A percentile compares a stretch with the other conserved stretches of the same genome.
Conservation (phyloP, 2,113 vertebrate species). For the Hassar affinis region DNA sequence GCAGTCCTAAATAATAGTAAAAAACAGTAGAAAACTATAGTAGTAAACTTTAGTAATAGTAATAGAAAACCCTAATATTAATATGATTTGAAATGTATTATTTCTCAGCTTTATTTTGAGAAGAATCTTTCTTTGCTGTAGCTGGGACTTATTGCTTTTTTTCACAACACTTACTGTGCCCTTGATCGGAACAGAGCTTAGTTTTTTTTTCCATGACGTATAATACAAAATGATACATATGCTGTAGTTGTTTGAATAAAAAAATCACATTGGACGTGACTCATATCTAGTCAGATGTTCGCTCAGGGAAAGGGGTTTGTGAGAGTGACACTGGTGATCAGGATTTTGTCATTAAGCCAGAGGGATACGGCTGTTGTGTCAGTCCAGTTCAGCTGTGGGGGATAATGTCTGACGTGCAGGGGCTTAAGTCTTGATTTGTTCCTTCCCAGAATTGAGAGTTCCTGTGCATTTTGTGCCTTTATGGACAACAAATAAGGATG, state of each 20-base stretch:
- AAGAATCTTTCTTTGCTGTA: neutral
- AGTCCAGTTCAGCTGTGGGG: slow-evolving; percentile 17
- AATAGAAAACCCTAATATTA: neutral
- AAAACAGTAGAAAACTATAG: neutral
- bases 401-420: slow-evolving; percentile 3
- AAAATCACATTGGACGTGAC: neutral
- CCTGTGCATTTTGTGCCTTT: neutral
- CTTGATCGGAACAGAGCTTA: neutral
- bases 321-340: slow-evolving; percentile 14
- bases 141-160: slow-evolving; percentile 7
- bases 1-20: neutral
- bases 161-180: neutral
- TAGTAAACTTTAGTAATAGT: neutral
- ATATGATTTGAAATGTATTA: neutral
- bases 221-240: neutral
- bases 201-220: slow-evolving; percentile 3
- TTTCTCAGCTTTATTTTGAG: neutral
- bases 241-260: slow-evolving; percentile 3
- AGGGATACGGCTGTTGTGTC: slow-evolving; percentile 19
- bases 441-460: slow-evolving; percentile 15
- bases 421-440: slow-evolving; percentile 22
- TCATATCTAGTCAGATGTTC: slow-evolving; percentile 26
- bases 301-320: slow-evolving; percentile 16
- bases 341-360: slow-evolving; percentile 29
- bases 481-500: neutral